Evolutionary conservation across 2,888 invertebrate genomes (phyloP).

Genomic region (Caradrina kadenii): DNA sequence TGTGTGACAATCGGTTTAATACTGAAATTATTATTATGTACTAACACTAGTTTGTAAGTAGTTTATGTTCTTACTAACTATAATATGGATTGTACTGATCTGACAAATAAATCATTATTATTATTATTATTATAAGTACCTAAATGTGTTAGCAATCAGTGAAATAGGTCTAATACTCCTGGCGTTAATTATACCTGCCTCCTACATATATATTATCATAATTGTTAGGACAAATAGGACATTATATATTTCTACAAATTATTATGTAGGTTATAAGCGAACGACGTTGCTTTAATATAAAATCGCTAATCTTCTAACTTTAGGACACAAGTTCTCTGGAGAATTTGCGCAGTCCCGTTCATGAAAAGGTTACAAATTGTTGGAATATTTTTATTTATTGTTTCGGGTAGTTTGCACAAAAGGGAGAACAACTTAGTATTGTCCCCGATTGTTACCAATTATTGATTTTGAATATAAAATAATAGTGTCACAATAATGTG

Average conservation of each 20-base stretch:
- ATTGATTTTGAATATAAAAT: constrained; percentile 1
- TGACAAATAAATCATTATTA: too few species aligned
- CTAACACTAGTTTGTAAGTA: too few species aligned
- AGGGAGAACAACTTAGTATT: neutral
- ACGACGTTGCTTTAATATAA: neutral
- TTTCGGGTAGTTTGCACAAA: neutral
- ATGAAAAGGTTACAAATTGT: constrained; percentile 5
- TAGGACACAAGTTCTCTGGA: constrained; percentile 2
- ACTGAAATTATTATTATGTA: too few species aligned
- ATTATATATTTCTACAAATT: too few species aligned
- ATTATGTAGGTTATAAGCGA: too few species aligned
- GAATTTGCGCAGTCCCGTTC: constrained; percentile 1
- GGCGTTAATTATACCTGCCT: neutral
- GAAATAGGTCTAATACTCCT: too few species aligned
- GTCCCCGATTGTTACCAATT: neutral
- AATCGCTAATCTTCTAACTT: constrained; percentile 25
- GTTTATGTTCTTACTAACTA: too few species aligned
- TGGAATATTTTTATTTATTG: constrained; percentile 18
- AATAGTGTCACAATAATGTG: neutral
- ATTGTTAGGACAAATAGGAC: neutral
- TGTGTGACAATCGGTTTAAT: too few species aligned
- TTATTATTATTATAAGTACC: too few species aligned
- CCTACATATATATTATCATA: neutral
- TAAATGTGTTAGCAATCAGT: too few species aligned
- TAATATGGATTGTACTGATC: too few species aligned